These are phyloP conservation scores for Pteromalus puparum DNA, from an alignment of 1,140 invertebrate genomes.

Conservation along the genomic window DNA sequence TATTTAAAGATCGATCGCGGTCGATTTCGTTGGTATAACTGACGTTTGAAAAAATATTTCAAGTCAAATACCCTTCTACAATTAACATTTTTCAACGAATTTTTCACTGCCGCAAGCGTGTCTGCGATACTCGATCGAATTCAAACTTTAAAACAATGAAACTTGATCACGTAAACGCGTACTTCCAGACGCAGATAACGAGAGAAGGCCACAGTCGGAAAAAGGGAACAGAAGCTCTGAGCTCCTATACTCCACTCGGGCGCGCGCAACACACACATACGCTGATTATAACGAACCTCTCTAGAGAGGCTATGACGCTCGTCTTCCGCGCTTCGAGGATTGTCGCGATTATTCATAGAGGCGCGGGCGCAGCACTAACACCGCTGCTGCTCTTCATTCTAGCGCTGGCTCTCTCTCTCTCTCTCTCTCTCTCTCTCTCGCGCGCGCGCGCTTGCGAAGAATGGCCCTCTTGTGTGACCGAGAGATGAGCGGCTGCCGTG, in stretches of 20 bases:
- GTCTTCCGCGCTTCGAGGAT: conserved; percentile 21
- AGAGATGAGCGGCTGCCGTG: conserved; percentile 16
- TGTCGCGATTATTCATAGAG: conserved; percentile 47
- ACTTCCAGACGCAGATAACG: background rate
- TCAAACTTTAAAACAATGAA: no score
- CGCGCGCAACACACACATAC: no score
- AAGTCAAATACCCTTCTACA: no score
- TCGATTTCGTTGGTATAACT: no score
- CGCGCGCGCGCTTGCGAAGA: conserved; percentile 2
- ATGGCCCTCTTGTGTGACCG: conserved; percentile 33
- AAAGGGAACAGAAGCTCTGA: background rate
- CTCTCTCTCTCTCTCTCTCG: background rate
- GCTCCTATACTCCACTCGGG: background rate
- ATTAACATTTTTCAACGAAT: no score
- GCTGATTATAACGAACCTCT: background rate
- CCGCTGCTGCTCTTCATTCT: conserved; percentile 20
- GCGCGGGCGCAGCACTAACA: conserved; percentile 35
- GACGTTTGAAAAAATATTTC: no score
- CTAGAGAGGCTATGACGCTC: background rate
- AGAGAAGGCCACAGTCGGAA: background rate
- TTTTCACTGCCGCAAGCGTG: no score
- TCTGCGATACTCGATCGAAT: no score
- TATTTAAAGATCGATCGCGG: no score
- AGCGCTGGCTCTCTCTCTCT: background rate
- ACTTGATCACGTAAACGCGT: background rate